phyloP scores from a whole-genome alignment of 2,113 vertebrate species.

The Etheostoma spectabile region DNA sequence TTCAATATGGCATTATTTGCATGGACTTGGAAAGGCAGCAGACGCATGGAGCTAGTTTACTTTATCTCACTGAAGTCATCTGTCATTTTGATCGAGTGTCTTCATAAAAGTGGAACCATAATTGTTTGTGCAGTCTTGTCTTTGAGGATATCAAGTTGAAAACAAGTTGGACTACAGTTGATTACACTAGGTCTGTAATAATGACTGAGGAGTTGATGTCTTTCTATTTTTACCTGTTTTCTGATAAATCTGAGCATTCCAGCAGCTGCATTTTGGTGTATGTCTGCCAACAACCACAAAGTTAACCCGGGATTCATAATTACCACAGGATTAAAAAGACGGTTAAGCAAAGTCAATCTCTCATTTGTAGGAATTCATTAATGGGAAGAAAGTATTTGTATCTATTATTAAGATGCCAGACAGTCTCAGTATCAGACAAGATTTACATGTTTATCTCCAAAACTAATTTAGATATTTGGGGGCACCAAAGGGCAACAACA shows the following conservation, averaged over 20 bases:
- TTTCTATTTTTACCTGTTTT: constrained; percentile 9
- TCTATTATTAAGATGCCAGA: constrained; percentile 12
- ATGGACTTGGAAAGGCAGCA: constrained; percentile 5
- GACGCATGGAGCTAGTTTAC: constrained; percentile 41
- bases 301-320: constrained; percentile 1
- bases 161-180: not conserved
- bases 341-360: not conserved
- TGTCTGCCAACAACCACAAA: not conserved
- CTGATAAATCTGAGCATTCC: constrained; percentile 3
- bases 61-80: constrained; percentile 22
- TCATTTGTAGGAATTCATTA: constrained; percentile 9
- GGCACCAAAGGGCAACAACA: constrained; percentile 23
- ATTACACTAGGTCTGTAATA: not conserved
- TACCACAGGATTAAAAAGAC: constrained; percentile 14
- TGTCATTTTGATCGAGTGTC: constrained; percentile 44
- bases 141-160: constrained; percentile 11
- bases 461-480: constrained; percentile 26
- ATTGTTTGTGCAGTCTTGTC: constrained; percentile 29
- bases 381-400: constrained; percentile 1
- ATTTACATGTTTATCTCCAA: constrained; percentile 34
- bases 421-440: not conserved
- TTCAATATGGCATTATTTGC: constrained; percentile 49
- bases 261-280: not conserved
- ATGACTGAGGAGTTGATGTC: not conserved
- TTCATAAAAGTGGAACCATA: constrained; percentile 25